Percentiles rank a stretch among this genome's conserved stretches.
Conservation (phyloP, 2,113 vertebrate genomes). For the Chiloscyllium plagiosum region DNA sequence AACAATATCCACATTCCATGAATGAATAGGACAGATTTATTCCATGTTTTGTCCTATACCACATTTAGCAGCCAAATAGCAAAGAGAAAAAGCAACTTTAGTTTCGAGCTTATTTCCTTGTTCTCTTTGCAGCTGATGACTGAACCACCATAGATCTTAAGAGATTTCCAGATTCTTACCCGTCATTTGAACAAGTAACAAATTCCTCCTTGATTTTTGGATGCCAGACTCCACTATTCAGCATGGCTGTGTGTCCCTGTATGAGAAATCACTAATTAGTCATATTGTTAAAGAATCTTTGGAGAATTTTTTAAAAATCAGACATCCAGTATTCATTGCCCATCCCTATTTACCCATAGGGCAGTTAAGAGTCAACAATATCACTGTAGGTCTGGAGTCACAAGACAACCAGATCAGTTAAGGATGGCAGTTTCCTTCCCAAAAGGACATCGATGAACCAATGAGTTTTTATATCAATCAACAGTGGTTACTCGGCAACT, state of each 20-base stretch:
- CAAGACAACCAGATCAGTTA: too few species aligned
- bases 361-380: too few species aligned
- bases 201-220: slow-evolving; percentile 98
- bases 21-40: neutral
- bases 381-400: too few species aligned
- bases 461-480: too few species aligned
- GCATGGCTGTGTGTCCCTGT: slow-evolving; percentile 98
- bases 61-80: neutral
- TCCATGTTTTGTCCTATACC: neutral
- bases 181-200: slow-evolving; percentile 95
- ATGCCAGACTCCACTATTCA: slow-evolving; percentile 93
- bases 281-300: too few species aligned
- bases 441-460: too few species aligned
- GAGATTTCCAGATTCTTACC: slow-evolving; percentile 64
- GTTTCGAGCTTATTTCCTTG: neutral
- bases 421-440: too few species aligned
- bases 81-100: neutral
- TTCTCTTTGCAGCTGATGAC: neutral
- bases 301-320: too few species aligned
- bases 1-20: too few species aligned
- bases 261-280: slow-evolving; percentile 42
- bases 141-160: neutral
- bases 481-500: too few species aligned
- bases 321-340: too few species aligned
- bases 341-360: too few species aligned